phyloP scores from a whole-genome alignment of 1,140 invertebrate genomes.

The Bradynema listronoti region DNA sequence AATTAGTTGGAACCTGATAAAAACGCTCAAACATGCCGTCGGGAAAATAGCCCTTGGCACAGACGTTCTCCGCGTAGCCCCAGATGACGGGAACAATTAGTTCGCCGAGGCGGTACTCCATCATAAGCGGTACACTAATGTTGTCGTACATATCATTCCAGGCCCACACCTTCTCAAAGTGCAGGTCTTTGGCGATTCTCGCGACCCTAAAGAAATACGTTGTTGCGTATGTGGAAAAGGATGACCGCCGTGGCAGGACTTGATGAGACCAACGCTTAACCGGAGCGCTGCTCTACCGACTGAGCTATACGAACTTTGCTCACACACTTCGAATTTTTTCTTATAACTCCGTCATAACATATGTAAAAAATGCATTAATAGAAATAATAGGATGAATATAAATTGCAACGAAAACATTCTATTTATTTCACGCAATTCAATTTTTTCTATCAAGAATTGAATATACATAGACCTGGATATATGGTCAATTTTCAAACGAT shows the following conservation, averaged over 20 bases:
- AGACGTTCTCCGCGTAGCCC: constrained; percentile 39
- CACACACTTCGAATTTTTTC: too few species aligned
- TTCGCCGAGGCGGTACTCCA: constrained; percentile 21
- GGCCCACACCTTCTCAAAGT: constrained; percentile 27
- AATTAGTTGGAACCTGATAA: constrained; percentile 20
- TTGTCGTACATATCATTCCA: constrained; percentile 46
- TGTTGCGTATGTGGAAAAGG: neutral
- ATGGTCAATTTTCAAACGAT: constrained; percentile 41
- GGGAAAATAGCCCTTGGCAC: constrained; percentile 38
- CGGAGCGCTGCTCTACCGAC: too few species aligned
- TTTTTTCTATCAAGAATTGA: neutral
- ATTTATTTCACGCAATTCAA: neutral
- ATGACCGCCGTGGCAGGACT: neutral
- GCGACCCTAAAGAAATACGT: constrained; percentile 46
- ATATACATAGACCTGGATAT: constrained; percentile 26
- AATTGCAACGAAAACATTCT: too few species aligned
- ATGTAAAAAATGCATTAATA: too few species aligned
- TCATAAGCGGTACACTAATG: constrained; percentile 36
- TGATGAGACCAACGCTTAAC: neutral
- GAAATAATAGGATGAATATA: too few species aligned
- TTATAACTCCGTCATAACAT: too few species aligned
- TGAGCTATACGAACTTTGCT: too few species aligned
- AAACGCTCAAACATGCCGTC: constrained; percentile 37
- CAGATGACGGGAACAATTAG: constrained; percentile 24
- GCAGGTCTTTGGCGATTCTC: constrained; percentile 37